Conservation (phyloP, 2,113 vertebrate genomes). For the Heliornis fulica region DNA sequence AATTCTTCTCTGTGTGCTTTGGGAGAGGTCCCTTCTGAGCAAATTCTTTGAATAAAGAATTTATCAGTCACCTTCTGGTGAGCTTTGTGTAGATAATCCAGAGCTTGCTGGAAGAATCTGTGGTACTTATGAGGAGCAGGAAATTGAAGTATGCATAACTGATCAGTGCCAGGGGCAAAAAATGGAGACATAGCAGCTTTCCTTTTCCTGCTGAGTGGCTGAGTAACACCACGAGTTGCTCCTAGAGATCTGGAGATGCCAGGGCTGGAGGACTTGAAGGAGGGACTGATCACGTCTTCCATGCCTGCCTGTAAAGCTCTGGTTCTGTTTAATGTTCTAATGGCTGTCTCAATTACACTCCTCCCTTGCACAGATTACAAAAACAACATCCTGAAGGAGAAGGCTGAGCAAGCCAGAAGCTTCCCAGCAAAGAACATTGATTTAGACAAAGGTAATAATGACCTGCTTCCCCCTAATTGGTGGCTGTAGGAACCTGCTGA, state of each 20-base stretch:
- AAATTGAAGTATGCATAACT: background rate
- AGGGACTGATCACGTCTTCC: background rate
- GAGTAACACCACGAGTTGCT: background rate
- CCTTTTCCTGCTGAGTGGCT: background rate
- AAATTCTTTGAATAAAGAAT: background rate
- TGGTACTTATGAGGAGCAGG: background rate
- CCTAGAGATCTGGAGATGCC: background rate
- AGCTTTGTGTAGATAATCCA: background rate
- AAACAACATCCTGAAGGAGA: constrained; percentile 94
- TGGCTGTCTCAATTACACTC: background rate
- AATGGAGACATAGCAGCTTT: background rate
- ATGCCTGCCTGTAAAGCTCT: background rate
- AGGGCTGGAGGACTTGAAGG: background rate
- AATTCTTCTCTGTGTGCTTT: background rate
- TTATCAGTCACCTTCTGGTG: background rate
- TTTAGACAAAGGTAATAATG: constrained; percentile 86
- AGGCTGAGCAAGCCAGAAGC: constrained; percentile 72
- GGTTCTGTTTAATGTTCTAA: background rate
- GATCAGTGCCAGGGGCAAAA: background rate
- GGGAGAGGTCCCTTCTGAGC: background rate
- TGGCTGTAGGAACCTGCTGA: background rate
- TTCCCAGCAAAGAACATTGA: constrained; percentile 85
- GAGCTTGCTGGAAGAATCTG: background rate
- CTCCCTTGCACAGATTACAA: constrained; percentile 84
- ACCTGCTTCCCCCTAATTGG: background rate